These are phyloP conservation scores for Haliclona indistincta DNA, from an alignment of 37 sponge, comb jelly and placozoan genomes.

Conservation along the genomic window DNA sequence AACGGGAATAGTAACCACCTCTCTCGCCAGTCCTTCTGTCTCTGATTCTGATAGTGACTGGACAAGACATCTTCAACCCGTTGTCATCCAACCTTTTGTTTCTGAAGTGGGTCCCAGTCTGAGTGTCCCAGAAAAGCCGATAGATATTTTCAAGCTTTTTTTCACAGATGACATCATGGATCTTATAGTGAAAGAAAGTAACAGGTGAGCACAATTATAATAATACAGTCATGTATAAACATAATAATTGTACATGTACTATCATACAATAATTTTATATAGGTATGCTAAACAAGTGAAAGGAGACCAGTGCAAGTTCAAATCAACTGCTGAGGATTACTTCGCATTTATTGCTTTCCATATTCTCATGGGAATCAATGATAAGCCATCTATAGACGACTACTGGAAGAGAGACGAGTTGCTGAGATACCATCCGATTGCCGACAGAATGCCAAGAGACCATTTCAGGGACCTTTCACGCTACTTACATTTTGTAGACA, in stretches of 20 bases:
- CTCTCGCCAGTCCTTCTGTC: too few species aligned
- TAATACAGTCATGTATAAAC: too few species aligned
- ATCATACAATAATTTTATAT: too few species aligned
- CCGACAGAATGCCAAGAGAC: constrained; percentile 23
- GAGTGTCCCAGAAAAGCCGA: background rate
- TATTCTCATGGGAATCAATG: constrained; percentile 19
- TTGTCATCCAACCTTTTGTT: constrained; percentile 7
- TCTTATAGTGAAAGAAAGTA: constrained; percentile 18
- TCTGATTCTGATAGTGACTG: background rate
- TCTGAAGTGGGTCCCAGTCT: constrained; percentile 10
- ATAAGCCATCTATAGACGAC: constrained; percentile 7
- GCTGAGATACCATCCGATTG: constrained; percentile 10
- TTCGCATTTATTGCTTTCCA: constrained; percentile 27
- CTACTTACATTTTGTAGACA: constrained; percentile 39
- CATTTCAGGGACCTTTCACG: constrained; percentile 27
- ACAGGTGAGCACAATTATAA: constrained; percentile 35
- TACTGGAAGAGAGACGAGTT: constrained; percentile 31
- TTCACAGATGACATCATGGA: constrained; percentile 15
- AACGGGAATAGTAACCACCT: too few species aligned
- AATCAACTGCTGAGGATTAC: constrained; percentile 1
- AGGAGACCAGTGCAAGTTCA: background rate
- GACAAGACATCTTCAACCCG: background rate
- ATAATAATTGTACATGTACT: too few species aligned
- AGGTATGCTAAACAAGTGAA: constrained; percentile 13
- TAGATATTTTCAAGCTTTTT: constrained; percentile 16